Evolutionary conservation across 2,113 vertebrate species (phyloP).

Genomic region (Muntiacus reevesi): DNA sequence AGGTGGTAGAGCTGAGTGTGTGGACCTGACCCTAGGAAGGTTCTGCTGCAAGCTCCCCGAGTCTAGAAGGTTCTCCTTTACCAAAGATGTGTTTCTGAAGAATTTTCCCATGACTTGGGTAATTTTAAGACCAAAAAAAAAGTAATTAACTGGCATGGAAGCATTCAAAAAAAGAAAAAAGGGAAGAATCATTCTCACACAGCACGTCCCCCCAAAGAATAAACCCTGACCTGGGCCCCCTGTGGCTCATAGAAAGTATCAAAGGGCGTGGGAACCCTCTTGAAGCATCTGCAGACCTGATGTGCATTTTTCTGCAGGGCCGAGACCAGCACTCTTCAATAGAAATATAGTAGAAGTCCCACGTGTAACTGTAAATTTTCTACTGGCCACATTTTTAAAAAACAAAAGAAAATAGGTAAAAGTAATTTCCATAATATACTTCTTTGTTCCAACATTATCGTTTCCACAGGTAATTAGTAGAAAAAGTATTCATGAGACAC

Average conservation of each 20-base stretch:
- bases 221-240: neutral
- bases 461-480: neutral
- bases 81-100: neutral
- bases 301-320: neutral
- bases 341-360: neutral
- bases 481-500: neutral
- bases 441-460: neutral
- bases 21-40: neutral
- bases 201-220: neutral
- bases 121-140: neutral
- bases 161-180: neutral
- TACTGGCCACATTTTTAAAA: neutral
- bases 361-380: neutral
- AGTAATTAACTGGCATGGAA: neutral
- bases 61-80: neutral
- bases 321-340: neutral
- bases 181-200: neutral
- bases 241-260: neutral
- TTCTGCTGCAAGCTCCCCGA: neutral
- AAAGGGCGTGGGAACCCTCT: neutral
- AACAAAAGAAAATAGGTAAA: neutral
- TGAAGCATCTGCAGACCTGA: neutral
- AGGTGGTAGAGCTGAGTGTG: too few relatives aligned
- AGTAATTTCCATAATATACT: neutral
- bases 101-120: neutral